These are phyloP conservation scores for Nannobrachium achirus DNA, from an alignment of 2,113 vertebrate genomes.

Conservation along the genomic window DNA sequence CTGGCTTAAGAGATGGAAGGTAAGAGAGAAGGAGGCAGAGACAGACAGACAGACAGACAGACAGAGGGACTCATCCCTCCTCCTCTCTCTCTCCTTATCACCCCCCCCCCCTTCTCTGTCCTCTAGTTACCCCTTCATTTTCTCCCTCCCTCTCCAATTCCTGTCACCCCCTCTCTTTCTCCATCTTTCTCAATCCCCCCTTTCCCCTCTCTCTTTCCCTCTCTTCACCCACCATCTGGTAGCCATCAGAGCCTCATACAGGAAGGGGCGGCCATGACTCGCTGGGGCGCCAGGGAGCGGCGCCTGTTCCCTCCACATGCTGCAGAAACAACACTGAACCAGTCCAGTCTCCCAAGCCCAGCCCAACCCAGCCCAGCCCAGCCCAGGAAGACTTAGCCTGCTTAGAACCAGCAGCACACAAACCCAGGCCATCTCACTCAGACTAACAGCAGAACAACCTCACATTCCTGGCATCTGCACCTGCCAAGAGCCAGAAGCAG, in stretches of 20 bases:
- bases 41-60: too few species aligned
- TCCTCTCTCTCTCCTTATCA: too few species aligned
- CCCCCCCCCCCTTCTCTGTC: too few species aligned
- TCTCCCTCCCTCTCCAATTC: background rate
- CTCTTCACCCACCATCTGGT: constrained; percentile 77
- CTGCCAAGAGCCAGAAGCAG: constrained; percentile 72
- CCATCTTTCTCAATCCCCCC: background rate
- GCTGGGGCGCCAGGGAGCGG: constrained; percentile 75
- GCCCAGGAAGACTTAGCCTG: background rate
- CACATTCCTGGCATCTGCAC: constrained; percentile 68
- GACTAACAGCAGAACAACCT: constrained; percentile 50
- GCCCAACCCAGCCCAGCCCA: background rate
- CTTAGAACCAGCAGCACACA: constrained; percentile 30
- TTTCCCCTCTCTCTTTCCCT: constrained; percentile 9
- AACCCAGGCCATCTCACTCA: constrained; percentile 56
- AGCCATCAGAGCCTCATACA: constrained; percentile 79
- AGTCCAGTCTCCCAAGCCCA: constrained; percentile 31
- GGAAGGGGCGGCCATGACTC: constrained; percentile 76
- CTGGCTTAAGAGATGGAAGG: too few species aligned
- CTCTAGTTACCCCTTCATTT: too few species aligned
- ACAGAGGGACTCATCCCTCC: too few species aligned
- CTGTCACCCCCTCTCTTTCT: background rate
- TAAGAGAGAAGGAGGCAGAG: too few species aligned
- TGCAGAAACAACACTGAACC: constrained; percentile 70
- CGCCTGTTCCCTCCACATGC: constrained; percentile 62